Conservation (phyloP, 2,797 vertebrate genomes). For the Anabas testudineus region DNA sequence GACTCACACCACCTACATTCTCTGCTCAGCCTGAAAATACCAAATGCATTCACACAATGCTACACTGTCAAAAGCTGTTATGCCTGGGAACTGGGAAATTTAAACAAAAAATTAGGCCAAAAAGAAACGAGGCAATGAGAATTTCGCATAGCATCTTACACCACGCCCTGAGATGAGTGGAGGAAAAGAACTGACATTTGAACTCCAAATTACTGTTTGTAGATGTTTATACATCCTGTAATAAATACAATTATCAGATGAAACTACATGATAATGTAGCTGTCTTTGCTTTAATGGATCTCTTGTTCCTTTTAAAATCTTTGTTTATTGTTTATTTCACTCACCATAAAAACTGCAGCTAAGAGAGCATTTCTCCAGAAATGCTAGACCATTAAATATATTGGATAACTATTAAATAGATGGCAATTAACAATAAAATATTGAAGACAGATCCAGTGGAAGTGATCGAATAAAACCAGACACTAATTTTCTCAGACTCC, state of each 20-base stretch:
- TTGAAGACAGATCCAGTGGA: conserved; percentile 34
- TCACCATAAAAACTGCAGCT: conserved; percentile 8
- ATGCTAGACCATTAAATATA: neutral
- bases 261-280: neutral
- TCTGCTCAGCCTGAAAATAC: conserved; percentile 60
- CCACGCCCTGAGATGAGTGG: conserved; percentile 68
- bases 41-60: conserved; percentile 57
- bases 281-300: neutral
- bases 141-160: conserved; percentile 53
- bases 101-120: conserved; percentile 60
- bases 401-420: conserved; percentile 5
- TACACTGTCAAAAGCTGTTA: conserved; percentile 65
- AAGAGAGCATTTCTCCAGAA: neutral
- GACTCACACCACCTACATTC: conserved; percentile 82
- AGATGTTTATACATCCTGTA: conserved; percentile 14
- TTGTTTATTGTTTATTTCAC: conserved; percentile 1
- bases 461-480: conserved; percentile 43
- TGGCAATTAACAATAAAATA: conserved; percentile 25
- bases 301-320: neutral
- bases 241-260: conserved; percentile 10
- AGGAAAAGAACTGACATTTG: conserved; percentile 33
- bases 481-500: conserved; percentile 32
- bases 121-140: conserved; percentile 47
- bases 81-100: conserved; percentile 54
- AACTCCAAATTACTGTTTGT: conserved; percentile 35